Conservation (phyloP, 2,797 vertebrate genomes). For the Anguilla obscura region DNA sequence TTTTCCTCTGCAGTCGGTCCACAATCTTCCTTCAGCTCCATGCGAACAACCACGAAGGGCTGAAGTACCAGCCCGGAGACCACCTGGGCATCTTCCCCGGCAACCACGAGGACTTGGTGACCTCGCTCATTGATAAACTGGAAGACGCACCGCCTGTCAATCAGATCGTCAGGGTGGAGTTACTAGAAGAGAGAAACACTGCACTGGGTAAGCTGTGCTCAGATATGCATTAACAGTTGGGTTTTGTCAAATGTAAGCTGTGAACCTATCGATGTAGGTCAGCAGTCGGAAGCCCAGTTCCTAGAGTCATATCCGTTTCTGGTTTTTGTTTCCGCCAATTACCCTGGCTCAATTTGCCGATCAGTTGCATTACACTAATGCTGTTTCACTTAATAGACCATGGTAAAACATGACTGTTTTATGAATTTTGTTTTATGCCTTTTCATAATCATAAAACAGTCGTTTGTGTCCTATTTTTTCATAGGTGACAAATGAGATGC, state of each 20-base stretch:
- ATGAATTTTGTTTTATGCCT: background rate
- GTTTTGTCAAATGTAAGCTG: background rate
- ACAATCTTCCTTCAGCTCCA: conserved; percentile 93
- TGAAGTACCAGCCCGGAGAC: conserved; percentile 91
- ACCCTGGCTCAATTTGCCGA: too few species aligned
- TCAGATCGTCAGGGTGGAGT: conserved; percentile 92
- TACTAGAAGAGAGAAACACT: conserved; percentile 92
- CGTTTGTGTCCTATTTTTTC: background rate
- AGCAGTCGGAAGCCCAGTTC: background rate
- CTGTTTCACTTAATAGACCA: background rate
- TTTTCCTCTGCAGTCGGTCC: conserved; percentile 76
- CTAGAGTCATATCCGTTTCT: background rate
- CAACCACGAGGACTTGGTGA: conserved; percentile 92
- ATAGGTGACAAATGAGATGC: background rate
- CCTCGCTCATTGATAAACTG: conserved; percentile 85
- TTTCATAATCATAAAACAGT: background rate
- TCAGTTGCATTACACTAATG: background rate
- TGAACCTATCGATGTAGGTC: background rate
- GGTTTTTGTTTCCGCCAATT: background rate
- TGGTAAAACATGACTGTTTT: background rate
- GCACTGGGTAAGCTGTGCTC: conserved; percentile 79
- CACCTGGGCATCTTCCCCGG: conserved; percentile 93
- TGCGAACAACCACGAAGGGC: conserved; percentile 83
- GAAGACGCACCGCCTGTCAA: conserved; percentile 90
- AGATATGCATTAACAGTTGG: background rate